Conservation (phyloP, 2,797 vertebrate species). For the Pipistrellus pygmaeus region DNA sequence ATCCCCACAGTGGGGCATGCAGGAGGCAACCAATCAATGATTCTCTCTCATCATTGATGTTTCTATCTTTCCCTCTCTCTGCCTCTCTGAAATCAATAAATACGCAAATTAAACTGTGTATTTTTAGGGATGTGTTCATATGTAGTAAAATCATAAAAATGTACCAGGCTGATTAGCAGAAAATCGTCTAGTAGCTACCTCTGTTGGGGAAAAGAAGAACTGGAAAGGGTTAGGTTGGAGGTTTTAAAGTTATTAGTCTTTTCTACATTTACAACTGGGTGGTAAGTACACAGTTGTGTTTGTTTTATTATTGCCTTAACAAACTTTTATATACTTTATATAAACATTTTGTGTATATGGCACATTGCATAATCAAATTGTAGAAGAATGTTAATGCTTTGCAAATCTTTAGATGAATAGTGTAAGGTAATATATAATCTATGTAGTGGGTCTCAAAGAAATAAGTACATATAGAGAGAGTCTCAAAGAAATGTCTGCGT, state of each 20-base stretch:
- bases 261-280: neutral
- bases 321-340: neutral
- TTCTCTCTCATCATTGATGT: no score
- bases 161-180: neutral
- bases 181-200: neutral
- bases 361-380: neutral
- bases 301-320: constrained; percentile 1
- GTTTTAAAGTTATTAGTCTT: neutral
- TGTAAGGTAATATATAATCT: neutral
- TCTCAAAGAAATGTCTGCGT: neutral
- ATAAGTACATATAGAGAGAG: neutral
- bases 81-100: neutral
- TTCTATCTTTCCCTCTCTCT: no score
- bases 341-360: neutral
- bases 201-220: neutral
- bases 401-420: neutral
- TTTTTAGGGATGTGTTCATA: neutral
- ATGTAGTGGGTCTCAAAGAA: neutral
- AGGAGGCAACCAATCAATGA: no score
- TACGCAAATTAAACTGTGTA: neutral
- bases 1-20: no score
- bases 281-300: neutral
- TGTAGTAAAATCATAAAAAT: neutral
- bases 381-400: neutral
- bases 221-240: neutral